A percentile compares a stretch with the other conserved stretches of the same genome.
phyloP scores from a whole-genome alignment of 2,888 invertebrate genomes.

The Microdon myrmicae region DNA sequence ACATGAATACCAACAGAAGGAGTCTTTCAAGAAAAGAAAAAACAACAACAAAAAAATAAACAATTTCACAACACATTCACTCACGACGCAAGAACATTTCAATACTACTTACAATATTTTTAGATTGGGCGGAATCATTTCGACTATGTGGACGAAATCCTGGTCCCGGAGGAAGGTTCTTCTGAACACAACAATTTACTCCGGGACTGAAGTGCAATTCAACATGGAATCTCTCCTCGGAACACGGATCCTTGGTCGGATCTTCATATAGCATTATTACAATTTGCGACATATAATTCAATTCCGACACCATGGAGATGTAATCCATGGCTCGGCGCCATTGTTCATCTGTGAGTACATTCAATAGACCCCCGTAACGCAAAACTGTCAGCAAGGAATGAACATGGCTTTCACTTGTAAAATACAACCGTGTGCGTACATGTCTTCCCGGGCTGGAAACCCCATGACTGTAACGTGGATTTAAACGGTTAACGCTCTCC shows the following conservation, averaged over 20 bases:
- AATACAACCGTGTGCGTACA: conserved; percentile 97
- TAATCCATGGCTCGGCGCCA: conserved; percentile 99
- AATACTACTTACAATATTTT: conserved; percentile 69
- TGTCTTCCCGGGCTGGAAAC: conserved; percentile 98
- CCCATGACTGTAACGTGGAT: conserved; percentile 97
- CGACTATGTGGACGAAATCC: conserved; percentile 92
- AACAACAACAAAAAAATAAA: conserved; percentile 18
- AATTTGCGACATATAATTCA: conserved; percentile 99
- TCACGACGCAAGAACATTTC: neutral
- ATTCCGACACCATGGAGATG: conserved; percentile 95
- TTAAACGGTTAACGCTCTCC: conserved; percentile 94
- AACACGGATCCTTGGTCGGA: conserved; percentile 91
- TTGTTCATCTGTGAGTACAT: conserved; percentile 92
- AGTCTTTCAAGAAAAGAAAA: conserved; percentile 42
- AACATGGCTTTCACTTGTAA: conserved; percentile 99
- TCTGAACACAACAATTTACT: conserved; percentile 94
- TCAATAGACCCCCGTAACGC: conserved; percentile 88
- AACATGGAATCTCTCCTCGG: conserved; percentile 95
- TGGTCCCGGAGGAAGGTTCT: conserved; percentile 91
- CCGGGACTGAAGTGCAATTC: conserved; percentile 99
- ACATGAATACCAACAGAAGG: conserved; percentile 50
- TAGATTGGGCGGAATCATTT: conserved; percentile 79
- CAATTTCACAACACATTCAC: neutral
- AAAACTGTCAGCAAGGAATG: conserved; percentile 97
- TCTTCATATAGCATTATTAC: conserved; percentile 99